Evolutionary conservation across 2,888 invertebrate species (phyloP).

Genomic region (Nemurella pictetii): DNA sequence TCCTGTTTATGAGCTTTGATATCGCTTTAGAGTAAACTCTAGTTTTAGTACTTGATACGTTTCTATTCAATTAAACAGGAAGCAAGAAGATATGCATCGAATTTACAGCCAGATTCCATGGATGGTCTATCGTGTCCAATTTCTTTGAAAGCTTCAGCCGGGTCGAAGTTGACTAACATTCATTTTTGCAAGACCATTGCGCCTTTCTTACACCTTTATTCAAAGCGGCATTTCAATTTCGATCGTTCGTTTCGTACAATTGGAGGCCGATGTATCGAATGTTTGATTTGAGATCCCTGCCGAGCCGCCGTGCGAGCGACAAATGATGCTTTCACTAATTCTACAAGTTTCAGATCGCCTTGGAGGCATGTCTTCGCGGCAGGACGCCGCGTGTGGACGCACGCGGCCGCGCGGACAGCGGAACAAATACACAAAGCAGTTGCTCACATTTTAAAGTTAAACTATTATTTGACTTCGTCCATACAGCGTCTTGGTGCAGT

Average conservation of each 20-base stretch:
- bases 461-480: not conserved
- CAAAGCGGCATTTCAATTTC: not conserved
- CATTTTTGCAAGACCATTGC: not conserved
- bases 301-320: not conserved
- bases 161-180: not conserved
- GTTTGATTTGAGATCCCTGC: not conserved
- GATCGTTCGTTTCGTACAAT: not conserved
- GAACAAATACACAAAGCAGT: not conserved
- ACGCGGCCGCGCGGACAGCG: not conserved
- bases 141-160: not conserved
- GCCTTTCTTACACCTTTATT: not conserved
- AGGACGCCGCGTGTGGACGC: not conserved
- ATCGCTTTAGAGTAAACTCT: not conserved
- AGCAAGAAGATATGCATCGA: not conserved
- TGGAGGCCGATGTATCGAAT: not conserved
- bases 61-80: not conserved
- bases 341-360: not conserved
- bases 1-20: not conserved
- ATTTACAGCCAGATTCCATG: not conserved
- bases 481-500: not conserved
- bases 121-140: not conserved
- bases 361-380: not conserved
- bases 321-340: not conserved
- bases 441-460: not conserved
- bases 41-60: not conserved